Percentiles rank a stretch among this genome's conserved stretches.
Conservation (phyloP, 2,113 vertebrate species). For the Verasper variegatus region DNA sequence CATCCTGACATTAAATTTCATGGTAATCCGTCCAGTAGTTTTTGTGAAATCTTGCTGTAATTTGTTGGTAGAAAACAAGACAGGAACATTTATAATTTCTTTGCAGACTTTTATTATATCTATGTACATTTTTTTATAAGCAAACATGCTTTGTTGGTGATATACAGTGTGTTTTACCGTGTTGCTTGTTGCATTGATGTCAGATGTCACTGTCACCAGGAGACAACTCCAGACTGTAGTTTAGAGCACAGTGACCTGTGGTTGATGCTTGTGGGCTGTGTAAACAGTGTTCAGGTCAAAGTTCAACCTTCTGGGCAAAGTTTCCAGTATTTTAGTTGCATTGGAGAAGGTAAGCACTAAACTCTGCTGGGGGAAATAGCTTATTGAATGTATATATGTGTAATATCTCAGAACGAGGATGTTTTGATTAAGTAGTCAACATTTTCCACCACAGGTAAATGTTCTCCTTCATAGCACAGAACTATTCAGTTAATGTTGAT, state of each 20-base stretch:
- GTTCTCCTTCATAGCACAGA: not conserved
- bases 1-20: too few species aligned
- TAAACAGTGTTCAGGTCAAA: slow-evolving; percentile 73
- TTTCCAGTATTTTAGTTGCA: slow-evolving; percentile 55
- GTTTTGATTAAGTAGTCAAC: not conserved
- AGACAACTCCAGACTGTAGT: slow-evolving; percentile 3
- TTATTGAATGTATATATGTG: not conserved
- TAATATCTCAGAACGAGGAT: not conserved
- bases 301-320: slow-evolving; percentile 68
- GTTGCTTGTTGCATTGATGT: too few species aligned
- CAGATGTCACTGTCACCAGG: not conserved
- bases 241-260: slow-evolving; percentile 26
- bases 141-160: not conserved
- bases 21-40: too few species aligned
- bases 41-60: too few species aligned
- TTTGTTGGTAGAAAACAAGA: too few species aligned
- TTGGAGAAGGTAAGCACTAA: slow-evolving; percentile 67
- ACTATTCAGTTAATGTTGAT: not conserved
- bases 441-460: not conserved
- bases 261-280: slow-evolving; percentile 56
- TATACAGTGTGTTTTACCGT: not conserved
- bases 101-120: too few species aligned
- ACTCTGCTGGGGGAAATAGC: not conserved
- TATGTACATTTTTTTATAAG: not conserved
- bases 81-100: too few species aligned